phyloP scores from a whole-genome alignment of 2,888 invertebrate species.

The Drosophila algonquin region DNA sequence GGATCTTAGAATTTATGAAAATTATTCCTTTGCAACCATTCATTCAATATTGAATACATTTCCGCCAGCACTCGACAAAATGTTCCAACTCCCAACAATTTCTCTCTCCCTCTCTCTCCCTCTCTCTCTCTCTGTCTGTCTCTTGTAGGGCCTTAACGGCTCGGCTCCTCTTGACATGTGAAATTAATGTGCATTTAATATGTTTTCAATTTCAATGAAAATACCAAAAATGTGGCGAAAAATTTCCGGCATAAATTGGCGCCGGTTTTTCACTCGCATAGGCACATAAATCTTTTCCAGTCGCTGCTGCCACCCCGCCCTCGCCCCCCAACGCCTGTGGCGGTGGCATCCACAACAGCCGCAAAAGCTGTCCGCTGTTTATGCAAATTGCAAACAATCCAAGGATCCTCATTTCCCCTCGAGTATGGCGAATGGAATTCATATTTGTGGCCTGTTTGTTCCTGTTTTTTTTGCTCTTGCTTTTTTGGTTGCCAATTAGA shows the following conservation, averaged over 20 bases:
- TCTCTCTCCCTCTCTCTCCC: constrained; percentile 6
- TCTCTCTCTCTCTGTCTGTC: background rate
- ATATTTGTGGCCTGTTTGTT: constrained; percentile 51
- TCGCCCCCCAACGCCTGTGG: constrained; percentile 2
- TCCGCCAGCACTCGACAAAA: constrained; percentile 12
- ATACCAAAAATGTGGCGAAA: constrained; percentile 58
- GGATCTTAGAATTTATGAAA: background rate
- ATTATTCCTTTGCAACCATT: background rate
- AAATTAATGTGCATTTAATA: constrained; percentile 72
- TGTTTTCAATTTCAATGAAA: constrained; percentile 62
- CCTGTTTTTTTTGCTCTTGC: constrained; percentile 8
- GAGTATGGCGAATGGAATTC: constrained; percentile 48
- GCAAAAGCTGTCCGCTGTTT: constrained; percentile 42
- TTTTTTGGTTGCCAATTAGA: constrained; percentile 45
- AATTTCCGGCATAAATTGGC: constrained; percentile 69
- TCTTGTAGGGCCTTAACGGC: background rate
- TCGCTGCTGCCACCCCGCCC: background rate
- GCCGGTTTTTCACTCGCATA: constrained; percentile 27
- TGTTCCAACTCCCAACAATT: constrained; percentile 24
- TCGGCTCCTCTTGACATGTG: constrained; percentile 36
- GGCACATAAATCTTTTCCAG: constrained; percentile 60
- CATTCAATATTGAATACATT: constrained; percentile 32
- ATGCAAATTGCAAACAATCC: constrained; percentile 56
- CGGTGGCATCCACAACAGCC: constrained; percentile 20
- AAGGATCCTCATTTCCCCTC: constrained; percentile 41